Percentiles rank a stretch among this genome's conserved stretches.
These are phyloP conservation scores for Drosophila anceps DNA, from an alignment of 2,888 invertebrate species.

Conservation along the genomic window DNA sequence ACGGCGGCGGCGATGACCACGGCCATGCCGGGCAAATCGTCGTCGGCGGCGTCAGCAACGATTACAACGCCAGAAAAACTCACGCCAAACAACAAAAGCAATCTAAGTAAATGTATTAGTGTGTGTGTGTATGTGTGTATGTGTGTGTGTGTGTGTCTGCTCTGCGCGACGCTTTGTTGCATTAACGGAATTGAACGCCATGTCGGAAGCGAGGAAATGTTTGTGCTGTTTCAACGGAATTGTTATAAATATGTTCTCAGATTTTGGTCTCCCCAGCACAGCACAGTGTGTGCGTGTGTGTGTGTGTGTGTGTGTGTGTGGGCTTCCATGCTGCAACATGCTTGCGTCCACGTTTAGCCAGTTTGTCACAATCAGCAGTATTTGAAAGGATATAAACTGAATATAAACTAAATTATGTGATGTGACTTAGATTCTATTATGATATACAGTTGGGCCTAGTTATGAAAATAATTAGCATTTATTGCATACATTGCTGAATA, in stretches of 20 bases:
- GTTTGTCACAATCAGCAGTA: slow-evolving; percentile 15
- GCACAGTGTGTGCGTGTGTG: background rate
- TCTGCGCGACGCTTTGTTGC: slow-evolving; percentile 58
- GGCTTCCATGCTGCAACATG: slow-evolving; percentile 15
- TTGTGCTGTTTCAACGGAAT: slow-evolving; percentile 65
- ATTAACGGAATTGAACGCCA: slow-evolving; percentile 80
- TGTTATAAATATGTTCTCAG: slow-evolving; percentile 65
- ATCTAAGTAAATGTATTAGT: slow-evolving; percentile 24
- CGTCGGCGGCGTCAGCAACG: slow-evolving; percentile 54
- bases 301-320: background rate
- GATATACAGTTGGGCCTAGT: background rate
- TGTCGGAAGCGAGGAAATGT: slow-evolving; percentile 80
- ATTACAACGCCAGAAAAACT: slow-evolving; percentile 58
- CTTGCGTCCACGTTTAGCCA: slow-evolving; percentile 2
- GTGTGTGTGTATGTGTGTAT: slow-evolving; percentile 1
- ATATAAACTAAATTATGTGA: slow-evolving; percentile 15
- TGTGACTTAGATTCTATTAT: slow-evolving; percentile 11
- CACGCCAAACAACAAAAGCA: slow-evolving; percentile 41
- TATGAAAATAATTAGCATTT: background rate
- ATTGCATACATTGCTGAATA: background rate
- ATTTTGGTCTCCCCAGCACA: slow-evolving; percentile 16
- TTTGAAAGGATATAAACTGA: background rate
- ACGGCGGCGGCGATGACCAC: slow-evolving; percentile 50
- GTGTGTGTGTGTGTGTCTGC: slow-evolving; percentile 12
- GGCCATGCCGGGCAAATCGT: slow-evolving; percentile 56